A percentile compares a stretch with the other conserved stretches of the same genome.
These are phyloP conservation scores for Ceraclea dissimilis DNA, from an alignment of 2,888 invertebrate species.

Conservation along the genomic window DNA sequence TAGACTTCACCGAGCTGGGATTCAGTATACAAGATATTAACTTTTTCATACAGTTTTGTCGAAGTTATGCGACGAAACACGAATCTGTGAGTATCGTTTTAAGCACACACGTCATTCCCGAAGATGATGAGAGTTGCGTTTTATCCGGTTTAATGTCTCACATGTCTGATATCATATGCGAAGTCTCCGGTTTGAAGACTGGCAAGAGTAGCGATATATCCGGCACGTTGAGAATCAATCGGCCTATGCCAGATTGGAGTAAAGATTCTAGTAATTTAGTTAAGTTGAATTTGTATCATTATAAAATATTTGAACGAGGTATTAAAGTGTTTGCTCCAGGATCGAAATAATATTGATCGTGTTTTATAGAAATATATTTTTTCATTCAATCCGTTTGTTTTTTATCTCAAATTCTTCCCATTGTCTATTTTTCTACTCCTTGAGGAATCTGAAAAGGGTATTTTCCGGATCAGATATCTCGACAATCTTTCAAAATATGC, in stretches of 20 bases:
- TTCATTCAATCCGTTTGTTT: too few species aligned
- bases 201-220: conserved; percentile 68
- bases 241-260: conserved; percentile 29
- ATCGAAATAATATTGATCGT: conserved; percentile 29
- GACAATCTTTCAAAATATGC: too few species aligned
- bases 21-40: conserved; percentile 46
- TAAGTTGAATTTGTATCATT: conserved; percentile 43
- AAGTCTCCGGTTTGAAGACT: conserved; percentile 59
- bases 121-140: conserved; percentile 49
- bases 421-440: too few species aligned
- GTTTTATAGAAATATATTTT: too few species aligned
- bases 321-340: conserved; percentile 69
- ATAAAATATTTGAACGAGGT: conserved; percentile 66
- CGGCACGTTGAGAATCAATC: conserved; percentile 54
- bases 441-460: too few species aligned
- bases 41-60: conserved; percentile 42
- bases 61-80: conserved; percentile 34
- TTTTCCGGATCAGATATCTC: too few species aligned
- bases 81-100: conserved; percentile 42
- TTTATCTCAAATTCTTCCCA: too few species aligned
- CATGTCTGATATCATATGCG: conserved; percentile 54
- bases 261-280: conserved; percentile 19
- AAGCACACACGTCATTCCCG: conserved; percentile 52
- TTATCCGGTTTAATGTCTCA: conserved; percentile 56
- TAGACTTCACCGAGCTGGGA: conserved; percentile 61